phyloP scores from a whole-genome alignment of 1,140 invertebrate genomes.

The Drosophila nigromelanica region DNA sequence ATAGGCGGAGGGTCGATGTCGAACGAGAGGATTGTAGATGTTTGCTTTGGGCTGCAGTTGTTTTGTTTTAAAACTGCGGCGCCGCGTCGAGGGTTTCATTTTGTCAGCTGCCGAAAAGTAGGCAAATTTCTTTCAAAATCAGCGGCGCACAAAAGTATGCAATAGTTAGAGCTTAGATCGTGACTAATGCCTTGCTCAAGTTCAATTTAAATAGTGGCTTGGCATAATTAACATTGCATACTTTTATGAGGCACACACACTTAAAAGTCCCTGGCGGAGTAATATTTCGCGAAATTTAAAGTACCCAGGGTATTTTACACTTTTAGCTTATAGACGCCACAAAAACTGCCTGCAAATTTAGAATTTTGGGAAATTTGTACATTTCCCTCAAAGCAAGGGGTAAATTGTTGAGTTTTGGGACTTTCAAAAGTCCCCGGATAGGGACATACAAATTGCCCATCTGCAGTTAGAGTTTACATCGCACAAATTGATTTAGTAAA shows the following conservation, averaged over 20 bases:
- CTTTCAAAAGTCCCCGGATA: background rate
- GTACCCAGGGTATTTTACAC: background rate
- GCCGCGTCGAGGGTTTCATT: slow-evolving; percentile 74
- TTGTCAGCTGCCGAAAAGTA: slow-evolving; percentile 1
- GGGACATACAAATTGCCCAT: background rate
- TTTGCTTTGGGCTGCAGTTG: slow-evolving; percentile 58
- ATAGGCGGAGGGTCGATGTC: slow-evolving; percentile 72
- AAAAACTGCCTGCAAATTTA: background rate
- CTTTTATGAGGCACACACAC: slow-evolving; percentile 13
- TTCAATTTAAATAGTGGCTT: background rate
- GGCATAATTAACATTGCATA: slow-evolving; percentile 22
- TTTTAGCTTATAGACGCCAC: too few relatives aligned
- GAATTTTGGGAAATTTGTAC: background rate
- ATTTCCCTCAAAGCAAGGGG: background rate
- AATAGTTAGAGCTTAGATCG: background rate
- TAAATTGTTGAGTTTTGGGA: background rate
- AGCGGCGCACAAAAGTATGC: slow-evolving; percentile 36
- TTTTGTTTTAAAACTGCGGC: slow-evolving; percentile 80
- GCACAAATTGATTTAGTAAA: background rate
- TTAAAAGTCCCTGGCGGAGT: background rate
- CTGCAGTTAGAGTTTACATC: too few relatives aligned
- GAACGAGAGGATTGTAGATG: slow-evolving; percentile 68
- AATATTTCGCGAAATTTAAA: background rate
- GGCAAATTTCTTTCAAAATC: slow-evolving; percentile 5
- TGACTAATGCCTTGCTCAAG: too few relatives aligned